phyloP scores from a whole-genome alignment of 2,888 invertebrate genomes.

The Drosophila borealis region DNA sequence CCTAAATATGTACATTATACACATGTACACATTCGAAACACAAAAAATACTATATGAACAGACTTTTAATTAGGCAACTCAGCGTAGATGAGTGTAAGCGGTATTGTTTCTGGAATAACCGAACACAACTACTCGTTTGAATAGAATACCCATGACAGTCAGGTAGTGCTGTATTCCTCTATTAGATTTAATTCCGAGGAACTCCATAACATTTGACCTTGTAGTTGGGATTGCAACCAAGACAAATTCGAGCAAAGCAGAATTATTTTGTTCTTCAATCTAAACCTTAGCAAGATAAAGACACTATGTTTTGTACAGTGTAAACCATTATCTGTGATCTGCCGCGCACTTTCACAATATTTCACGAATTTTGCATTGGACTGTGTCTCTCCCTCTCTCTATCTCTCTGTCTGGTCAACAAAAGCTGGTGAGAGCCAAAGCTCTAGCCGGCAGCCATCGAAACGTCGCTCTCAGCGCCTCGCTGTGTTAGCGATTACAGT shows the following conservation, averaged over 20 bases:
- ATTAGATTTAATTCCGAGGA: background rate
- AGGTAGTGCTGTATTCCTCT: slow-evolving; percentile 11
- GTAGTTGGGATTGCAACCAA: background rate
- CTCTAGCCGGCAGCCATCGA: slow-evolving; percentile 24
- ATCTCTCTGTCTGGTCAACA: slow-evolving; percentile 28
- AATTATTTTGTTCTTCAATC: slow-evolving; percentile 7
- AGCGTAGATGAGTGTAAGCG: slow-evolving; percentile 4
- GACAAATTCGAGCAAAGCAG: background rate
- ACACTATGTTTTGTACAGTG: slow-evolving; percentile 46
- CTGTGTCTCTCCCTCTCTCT: background rate
- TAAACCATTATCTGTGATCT: slow-evolving; percentile 48
- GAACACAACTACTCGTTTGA: slow-evolving; percentile 9
- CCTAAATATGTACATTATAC: slow-evolving; percentile 1
- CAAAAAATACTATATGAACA: slow-evolving; percentile 19
- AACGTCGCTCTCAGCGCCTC: slow-evolving; percentile 17
- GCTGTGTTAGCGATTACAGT: slow-evolving; percentile 46
- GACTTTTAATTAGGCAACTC: slow-evolving; percentile 46
- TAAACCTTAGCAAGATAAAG: background rate
- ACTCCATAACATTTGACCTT: background rate
- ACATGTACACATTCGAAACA: slow-evolving; percentile 10
- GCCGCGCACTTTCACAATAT: slow-evolving; percentile 67
- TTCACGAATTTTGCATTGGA: slow-evolving; percentile 58
- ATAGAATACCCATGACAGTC: background rate
- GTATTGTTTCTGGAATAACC: slow-evolving; percentile 12
- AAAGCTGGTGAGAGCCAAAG: slow-evolving; percentile 11